These are phyloP conservation scores for Antheraea yamamai DNA, from an alignment of 2,888 invertebrate species.

Conservation along the genomic window DNA sequence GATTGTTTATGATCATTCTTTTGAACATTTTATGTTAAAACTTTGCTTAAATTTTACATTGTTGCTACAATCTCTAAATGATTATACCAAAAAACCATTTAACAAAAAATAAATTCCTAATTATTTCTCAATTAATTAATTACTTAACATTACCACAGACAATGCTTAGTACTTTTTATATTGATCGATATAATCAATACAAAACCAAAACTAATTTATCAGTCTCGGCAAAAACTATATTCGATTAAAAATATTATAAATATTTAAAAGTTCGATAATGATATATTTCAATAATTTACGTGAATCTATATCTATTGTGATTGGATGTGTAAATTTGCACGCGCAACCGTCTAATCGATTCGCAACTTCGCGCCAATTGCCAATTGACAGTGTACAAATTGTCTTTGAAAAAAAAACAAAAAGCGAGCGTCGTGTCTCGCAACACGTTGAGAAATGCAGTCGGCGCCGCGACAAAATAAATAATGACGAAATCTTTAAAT, in stretches of 20 bases:
- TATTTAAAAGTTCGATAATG: background rate
- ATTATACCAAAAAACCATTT: background rate
- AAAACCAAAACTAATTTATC: too few relatives aligned
- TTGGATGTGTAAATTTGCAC: slow-evolving; percentile 2
- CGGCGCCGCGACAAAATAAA: background rate
- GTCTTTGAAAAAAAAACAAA: background rate
- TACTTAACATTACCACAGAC: background rate
- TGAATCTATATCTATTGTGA: background rate
- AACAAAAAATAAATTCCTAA: background rate
- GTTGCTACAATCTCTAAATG: background rate
- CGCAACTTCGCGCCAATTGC: slow-evolving; percentile 9
- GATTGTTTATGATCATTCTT: background rate
- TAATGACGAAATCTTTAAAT: slow-evolving; percentile 2
- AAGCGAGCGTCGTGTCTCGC: background rate
- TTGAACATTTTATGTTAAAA: background rate
- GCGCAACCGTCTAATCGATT: slow-evolving; percentile 9
- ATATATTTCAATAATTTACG: slow-evolving; percentile 12
- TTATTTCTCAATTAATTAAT: background rate
- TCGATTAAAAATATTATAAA: too few relatives aligned
- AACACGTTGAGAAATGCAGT: slow-evolving; percentile 6
- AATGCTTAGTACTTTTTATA: background rate
- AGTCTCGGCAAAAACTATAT: too few relatives aligned
- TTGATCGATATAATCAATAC: too few relatives aligned
- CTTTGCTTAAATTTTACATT: background rate
- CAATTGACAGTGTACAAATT: slow-evolving; percentile 11